A percentile compares a stretch with the other conserved stretches of the same genome.
Conservation (phyloP, 2,797 vertebrate genomes). For the Dryobates pubescens region DNA sequence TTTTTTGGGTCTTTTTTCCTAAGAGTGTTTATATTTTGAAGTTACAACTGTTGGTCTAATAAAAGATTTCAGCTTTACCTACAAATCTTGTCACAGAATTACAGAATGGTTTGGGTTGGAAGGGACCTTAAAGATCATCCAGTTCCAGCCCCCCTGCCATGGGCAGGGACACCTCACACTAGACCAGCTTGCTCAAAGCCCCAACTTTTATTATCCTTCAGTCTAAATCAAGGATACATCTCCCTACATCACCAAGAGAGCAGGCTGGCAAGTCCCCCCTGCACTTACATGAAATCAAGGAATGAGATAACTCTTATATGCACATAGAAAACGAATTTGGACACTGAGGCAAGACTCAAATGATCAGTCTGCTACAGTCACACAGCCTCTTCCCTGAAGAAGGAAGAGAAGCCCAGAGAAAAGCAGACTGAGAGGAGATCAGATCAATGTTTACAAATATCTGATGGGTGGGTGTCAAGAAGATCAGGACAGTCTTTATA, state of each 20-base stretch:
- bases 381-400: background rate
- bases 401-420: too few species aligned
- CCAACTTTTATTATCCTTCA: background rate
- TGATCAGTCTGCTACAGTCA: fast-evolving
- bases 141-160: too few species aligned
- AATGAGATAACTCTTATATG: background rate
- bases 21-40: background rate
- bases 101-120: too few species aligned
- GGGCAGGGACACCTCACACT: too few species aligned
- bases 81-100: background rate
- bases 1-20: too few species aligned
- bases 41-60: background rate
- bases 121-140: too few species aligned
- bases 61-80: background rate
- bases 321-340: background rate
- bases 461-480: too few species aligned
- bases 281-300: background rate
- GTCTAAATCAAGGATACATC: background rate
- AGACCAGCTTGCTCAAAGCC: too few species aligned
- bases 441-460: too few species aligned
- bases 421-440: too few species aligned
- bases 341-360: background rate
- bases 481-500: too few species aligned
- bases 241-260: background rate
- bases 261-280: background rate